phyloP scores from a whole-genome alignment of 2,888 invertebrate genomes.

The Drosophila siamana region DNA sequence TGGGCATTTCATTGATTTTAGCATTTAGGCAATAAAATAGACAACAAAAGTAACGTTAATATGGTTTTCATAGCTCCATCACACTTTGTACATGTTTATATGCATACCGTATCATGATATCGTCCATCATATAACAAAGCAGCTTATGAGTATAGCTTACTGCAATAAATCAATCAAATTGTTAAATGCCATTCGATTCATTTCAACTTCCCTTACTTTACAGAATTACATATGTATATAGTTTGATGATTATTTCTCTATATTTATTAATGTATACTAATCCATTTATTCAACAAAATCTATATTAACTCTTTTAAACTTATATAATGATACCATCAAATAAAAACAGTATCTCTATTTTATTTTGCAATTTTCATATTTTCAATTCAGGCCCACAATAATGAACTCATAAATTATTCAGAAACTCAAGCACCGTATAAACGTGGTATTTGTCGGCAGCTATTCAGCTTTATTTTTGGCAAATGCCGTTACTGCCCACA shows the following conservation, averaged over 20 bases:
- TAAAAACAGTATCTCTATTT: not conserved
- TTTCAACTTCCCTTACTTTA: not conserved
- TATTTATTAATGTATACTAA: not conserved
- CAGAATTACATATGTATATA: too few species aligned
- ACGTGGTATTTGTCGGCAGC: slow-evolving; percentile 27
- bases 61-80: slow-evolving; percentile 20
- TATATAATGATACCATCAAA: not conserved
- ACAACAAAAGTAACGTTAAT: slow-evolving; percentile 37
- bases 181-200: not conserved
- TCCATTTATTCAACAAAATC: not conserved
- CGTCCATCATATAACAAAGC: slow-evolving; percentile 11
- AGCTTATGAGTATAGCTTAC: slow-evolving; percentile 5
- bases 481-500: slow-evolving; percentile 46
- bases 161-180: not conserved
- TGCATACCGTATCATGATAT: slow-evolving; percentile 32
- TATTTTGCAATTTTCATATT: not conserved
- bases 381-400: not conserved
- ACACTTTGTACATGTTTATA: slow-evolving; percentile 27
- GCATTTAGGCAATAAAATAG: slow-evolving; percentile 52
- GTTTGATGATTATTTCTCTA: not conserved
- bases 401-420: not conserved
- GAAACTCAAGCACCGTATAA: slow-evolving; percentile 20
- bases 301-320: not conserved
- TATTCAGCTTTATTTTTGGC: slow-evolving; percentile 41
- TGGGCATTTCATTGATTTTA: slow-evolving; percentile 72